These are phyloP conservation scores for Apteryx mantelli DNA, from an alignment of 2,113 vertebrate species.

Conservation along the genomic window DNA sequence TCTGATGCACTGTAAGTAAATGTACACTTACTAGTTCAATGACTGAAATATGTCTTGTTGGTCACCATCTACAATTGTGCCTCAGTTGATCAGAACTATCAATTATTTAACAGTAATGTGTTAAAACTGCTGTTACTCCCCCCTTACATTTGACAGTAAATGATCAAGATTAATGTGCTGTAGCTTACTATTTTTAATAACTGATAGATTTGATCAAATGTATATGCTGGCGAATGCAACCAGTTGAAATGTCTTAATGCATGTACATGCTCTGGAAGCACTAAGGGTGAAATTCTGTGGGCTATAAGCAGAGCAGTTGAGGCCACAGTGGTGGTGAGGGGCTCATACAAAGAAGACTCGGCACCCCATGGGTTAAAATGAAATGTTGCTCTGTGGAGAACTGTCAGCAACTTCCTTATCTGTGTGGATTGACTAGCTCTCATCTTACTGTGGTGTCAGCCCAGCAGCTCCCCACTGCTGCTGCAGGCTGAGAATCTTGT, in stretches of 20 bases:
- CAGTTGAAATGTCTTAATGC: neutral
- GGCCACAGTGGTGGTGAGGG: fast-evolving
- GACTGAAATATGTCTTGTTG: constrained; percentile 18
- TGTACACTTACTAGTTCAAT: constrained; percentile 35
- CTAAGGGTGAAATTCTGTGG: neutral
- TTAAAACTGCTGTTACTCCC: constrained; percentile 31
- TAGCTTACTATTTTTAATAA: neutral
- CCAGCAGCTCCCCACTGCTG: neutral
- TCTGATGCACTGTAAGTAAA: constrained; percentile 65
- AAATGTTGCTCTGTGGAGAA: neutral
- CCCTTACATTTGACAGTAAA: neutral
- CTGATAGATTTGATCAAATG: neutral
- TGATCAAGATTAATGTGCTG: neutral
- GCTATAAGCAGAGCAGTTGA: neutral
- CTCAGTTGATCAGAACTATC: neutral
- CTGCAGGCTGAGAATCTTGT: neutral
- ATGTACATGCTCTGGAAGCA: neutral
- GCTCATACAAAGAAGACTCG: neutral
- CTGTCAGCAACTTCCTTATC: neutral
- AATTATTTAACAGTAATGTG: neutral
- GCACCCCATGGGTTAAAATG: neutral
- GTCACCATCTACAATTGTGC: neutral
- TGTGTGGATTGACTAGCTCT: neutral
- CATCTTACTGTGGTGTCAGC: neutral
- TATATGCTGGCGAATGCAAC: neutral